Base-by-base conservation (phyloP, 1,140 invertebrate species). In the Bombus confusus region DNA sequence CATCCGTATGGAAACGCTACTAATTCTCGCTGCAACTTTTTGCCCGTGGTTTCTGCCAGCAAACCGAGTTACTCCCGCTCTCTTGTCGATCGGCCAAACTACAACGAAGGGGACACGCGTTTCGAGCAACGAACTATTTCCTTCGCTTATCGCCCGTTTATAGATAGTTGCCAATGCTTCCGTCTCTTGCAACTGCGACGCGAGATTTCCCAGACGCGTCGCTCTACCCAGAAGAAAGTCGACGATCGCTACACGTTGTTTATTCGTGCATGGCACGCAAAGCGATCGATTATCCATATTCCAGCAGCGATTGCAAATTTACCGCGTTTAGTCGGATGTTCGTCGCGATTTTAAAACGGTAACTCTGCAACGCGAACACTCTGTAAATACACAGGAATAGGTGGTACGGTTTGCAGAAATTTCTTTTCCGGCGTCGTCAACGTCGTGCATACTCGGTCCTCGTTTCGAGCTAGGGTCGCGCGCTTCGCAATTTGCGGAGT, bases 21-120 rank as follows among this genome's bases (percentile, higher is more conserved):
- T 86, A 80, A 86, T 88, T 81, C 78, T 86, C 62, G 75, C 66
- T 77, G 39, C 43, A 47, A n/a, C 77, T 88, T 88, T 90, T 88
- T 87, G 77, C 28, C 41, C 81, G 87, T 73, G 88, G 81, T 90
- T 88, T 88, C 81, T 69, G 66, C 8, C 64, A 43, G 66, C 43
- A 59, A 82, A 86, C 59, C 73, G 62, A 52, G n/a, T 34, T 39
- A 34, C 39, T 37, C 22, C 64, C 22, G 18, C 1, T 52, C 52
- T 52, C 52, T 76, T 47, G 81, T 25, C 37, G 28, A 52, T 52
- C 22, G 34, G 12, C 5, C 34, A 43, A 18, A 57, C 43, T 52
- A 62, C 59, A 66, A 34, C 62, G 62, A 59, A 83, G 10, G 28
- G 82, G 66, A 64, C 69, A 9, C n/a, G 3, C 9, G 25, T 34